Conservation (phyloP, 53 echinoderm and acorn worm species). For the Hippasteria phrygiana region DNA sequence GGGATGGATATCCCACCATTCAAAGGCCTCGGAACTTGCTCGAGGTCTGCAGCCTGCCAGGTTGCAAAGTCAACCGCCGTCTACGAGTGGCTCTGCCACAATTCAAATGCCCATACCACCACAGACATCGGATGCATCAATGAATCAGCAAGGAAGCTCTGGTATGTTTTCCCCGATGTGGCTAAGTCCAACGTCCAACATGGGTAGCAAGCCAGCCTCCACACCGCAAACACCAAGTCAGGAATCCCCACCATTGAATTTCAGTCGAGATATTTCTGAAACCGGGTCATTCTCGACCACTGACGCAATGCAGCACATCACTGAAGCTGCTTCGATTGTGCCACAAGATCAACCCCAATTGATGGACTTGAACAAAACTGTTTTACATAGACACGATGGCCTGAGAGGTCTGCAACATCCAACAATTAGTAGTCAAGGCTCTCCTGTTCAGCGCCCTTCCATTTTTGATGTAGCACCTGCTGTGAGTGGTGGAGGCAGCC, state of each 20-base stretch:
- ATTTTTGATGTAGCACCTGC: constrained; percentile 45
- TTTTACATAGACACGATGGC: constrained; percentile 29
- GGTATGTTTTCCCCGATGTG: constrained; percentile 54
- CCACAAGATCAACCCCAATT: constrained; percentile 35
- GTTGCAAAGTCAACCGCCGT: constrained; percentile 64
- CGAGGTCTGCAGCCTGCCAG: constrained; percentile 73
- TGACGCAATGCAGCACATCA: constrained; percentile 34
- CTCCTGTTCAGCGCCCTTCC: constrained; percentile 39
- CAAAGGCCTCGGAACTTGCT: constrained; percentile 84
- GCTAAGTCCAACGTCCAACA: constrained; percentile 45
- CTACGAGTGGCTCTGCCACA: constrained; percentile 36
- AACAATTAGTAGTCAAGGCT: not conserved
- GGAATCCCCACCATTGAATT: constrained; percentile 53
- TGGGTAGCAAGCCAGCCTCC: constrained; percentile 34
- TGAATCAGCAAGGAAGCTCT: constrained; percentile 8
- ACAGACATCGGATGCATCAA: constrained; percentile 15
- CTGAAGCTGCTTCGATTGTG: constrained; percentile 3
- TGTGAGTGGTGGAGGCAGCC: constrained; percentile 5
- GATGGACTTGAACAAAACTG: constrained; percentile 56
- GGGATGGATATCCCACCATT: constrained; percentile 86
- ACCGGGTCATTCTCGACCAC: constrained; percentile 22
- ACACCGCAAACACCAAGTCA: constrained; percentile 59
- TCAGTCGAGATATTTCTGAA: constrained; percentile 42
- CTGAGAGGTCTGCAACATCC: constrained; percentile 14
- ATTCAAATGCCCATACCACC: constrained; percentile 15